Percentiles rank a stretch among this genome's conserved stretches.
phyloP scores from a whole-genome alignment of 2,113 vertebrate genomes.

The Phodopus roborovskii region DNA sequence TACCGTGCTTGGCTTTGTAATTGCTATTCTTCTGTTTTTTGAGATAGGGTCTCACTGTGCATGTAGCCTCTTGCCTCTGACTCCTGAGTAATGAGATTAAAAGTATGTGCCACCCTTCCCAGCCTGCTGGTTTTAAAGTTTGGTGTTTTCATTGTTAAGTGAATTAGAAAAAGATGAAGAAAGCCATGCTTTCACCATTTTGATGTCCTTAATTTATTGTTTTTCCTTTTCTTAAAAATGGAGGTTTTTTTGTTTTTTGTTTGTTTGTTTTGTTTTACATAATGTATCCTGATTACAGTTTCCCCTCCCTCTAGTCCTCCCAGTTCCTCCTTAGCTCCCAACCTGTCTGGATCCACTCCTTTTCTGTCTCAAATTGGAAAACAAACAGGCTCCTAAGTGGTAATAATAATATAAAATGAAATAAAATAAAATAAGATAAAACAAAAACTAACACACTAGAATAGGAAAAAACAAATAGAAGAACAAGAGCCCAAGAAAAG shows the following conservation, averaged over 20 bases:
- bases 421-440: not conserved
- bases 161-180: not conserved
- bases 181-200: not conserved
- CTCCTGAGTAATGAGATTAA: not conserved
- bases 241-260: too few species aligned
- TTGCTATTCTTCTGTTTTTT: not conserved
- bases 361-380: not conserved
- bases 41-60: not conserved
- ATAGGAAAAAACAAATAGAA: not conserved
- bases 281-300: not conserved
- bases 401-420: not conserved
- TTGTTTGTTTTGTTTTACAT: too few species aligned
- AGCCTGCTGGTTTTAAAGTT: not conserved
- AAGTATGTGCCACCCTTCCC: not conserved
- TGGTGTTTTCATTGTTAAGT: slow-evolving; percentile 21
- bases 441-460: not conserved
- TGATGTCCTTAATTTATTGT: slow-evolving; percentile 26
- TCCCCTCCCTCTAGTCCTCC: not conserved
- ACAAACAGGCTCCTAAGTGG: not conserved
- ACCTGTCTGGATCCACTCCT: not conserved
- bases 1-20: not conserved
- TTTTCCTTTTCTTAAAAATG: not conserved
- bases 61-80: not conserved
- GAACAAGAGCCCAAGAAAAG: not conserved
- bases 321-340: not conserved